Conservation (phyloP, 30 jellyfish, hydroid and myxozoan genomes). For the Cassiopea xamachana region DNA sequence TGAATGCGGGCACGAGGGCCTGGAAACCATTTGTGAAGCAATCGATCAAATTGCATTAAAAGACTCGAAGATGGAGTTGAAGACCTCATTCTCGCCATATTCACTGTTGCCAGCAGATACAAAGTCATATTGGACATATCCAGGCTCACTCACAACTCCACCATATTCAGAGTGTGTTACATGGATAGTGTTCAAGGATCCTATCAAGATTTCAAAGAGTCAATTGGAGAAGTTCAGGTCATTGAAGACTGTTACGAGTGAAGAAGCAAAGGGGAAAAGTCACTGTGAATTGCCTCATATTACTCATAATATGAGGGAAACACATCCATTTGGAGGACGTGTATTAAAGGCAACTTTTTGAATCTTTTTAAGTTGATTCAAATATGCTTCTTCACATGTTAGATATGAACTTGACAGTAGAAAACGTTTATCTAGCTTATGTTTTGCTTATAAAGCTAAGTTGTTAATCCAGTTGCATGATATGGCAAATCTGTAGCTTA, state of each 20-base stretch:
- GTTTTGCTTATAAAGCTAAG: too few relatives aligned
- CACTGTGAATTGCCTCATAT: constrained; percentile 37
- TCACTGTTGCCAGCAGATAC: constrained; percentile 67
- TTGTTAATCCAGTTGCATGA: too few relatives aligned
- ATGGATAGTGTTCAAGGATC: constrained; percentile 91
- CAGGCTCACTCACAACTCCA: constrained; percentile 97
- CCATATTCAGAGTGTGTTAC: constrained; percentile 97
- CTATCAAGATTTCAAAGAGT: constrained; percentile 60
- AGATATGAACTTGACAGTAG: too few relatives aligned
- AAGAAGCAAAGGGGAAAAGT: constrained; percentile 47
- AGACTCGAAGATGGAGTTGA: constrained; percentile 23
- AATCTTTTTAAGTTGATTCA: too few relatives aligned
- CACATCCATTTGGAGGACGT: constrained; percentile 74
- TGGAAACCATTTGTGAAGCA: constrained; percentile 49
- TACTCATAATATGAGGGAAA: constrained; percentile 77
- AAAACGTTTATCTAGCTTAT: too few relatives aligned
- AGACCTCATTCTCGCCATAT: constrained; percentile 74
- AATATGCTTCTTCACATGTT: too few relatives aligned
- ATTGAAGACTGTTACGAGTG: constrained; percentile 61
- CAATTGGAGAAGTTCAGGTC: constrained; percentile 72
- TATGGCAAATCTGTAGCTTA: too few relatives aligned
- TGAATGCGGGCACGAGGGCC: constrained; percentile 58
- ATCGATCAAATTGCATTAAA: constrained; percentile 53
- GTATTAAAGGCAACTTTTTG: constrained; percentile 65
- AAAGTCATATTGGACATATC: constrained; percentile 82